Conservation (phyloP, 30 jellyfish, hydroid and myxozoan species). For the Nemopilema nomurai region DNA sequence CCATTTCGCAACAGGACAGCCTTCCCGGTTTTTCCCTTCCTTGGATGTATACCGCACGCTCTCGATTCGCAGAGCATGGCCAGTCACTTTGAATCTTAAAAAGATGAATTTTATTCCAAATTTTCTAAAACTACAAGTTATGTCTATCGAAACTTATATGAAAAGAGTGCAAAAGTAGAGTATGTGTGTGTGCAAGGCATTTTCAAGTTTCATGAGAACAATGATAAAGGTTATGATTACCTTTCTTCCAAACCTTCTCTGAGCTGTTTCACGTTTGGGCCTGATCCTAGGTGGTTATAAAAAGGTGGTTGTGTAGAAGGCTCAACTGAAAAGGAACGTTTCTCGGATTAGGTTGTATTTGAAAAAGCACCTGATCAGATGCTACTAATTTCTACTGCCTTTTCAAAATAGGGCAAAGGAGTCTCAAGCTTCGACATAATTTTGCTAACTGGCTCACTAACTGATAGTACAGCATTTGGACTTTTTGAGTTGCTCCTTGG, state of each 20-base stretch:
- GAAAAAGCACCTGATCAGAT: too few species aligned
- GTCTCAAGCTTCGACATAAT: neutral
- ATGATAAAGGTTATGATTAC: conserved; percentile 37
- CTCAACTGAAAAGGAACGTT: conserved; percentile 31
- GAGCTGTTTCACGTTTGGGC: conserved; percentile 49
- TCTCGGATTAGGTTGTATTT: neutral
- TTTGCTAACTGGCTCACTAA: too few species aligned
- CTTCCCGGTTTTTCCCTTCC: conserved; percentile 95
- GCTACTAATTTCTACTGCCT: too few species aligned
- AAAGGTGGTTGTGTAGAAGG: conserved; percentile 51
- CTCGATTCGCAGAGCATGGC: conserved; percentile 68
- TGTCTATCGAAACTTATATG: conserved; percentile 28
- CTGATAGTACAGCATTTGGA: too few species aligned
- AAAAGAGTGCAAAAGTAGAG: too few species aligned
- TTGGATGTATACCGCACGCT: conserved; percentile 56
- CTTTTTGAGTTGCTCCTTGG: too few species aligned
- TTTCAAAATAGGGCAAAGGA: neutral
- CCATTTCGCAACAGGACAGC: conserved; percentile 99
- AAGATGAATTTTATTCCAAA: neutral
- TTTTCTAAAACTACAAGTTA: neutral
- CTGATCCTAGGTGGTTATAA: conserved; percentile 91
- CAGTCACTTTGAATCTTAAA: conserved; percentile 64
- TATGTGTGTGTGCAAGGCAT: too few species aligned
- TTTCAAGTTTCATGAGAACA: neutral
- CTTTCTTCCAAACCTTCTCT: conserved; percentile 55